Evolutionary conservation across 2,888 invertebrate species (phyloP).

Genomic region (Octodonta nipae): DNA sequence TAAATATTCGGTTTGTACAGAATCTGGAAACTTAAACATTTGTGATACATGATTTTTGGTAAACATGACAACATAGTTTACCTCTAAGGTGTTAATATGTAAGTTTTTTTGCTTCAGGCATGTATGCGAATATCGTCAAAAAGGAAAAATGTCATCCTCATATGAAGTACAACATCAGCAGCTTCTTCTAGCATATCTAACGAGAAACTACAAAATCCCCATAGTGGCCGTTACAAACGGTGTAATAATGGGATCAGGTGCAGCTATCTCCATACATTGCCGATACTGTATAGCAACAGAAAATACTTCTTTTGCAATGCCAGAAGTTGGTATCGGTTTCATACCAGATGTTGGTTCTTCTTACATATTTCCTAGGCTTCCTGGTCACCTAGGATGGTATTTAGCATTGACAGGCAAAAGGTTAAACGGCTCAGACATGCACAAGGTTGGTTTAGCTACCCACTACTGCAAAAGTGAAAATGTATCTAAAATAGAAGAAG

Average conservation of each 20-base stretch:
- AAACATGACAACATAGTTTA: too few species aligned
- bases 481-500: constrained; percentile 49
- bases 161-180: constrained; percentile 71
- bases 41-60: too few species aligned
- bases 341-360: constrained; percentile 95
- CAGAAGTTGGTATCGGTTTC: constrained; percentile 91
- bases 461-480: constrained; percentile 63
- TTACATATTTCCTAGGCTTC: constrained; percentile 74
- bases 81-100: too few species aligned
- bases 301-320: constrained; percentile 91
- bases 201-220: constrained; percentile 69
- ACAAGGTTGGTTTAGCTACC: constrained; percentile 82
- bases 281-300: constrained; percentile 88
- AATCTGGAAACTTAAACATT: too few species aligned
- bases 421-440: constrained; percentile 61
- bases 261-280: constrained; percentile 89
- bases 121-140: constrained; percentile 51
- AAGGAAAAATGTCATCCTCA: constrained; percentile 40
- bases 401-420: constrained; percentile 68
- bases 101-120: too few species aligned
- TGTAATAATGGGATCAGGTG: constrained; percentile 95
- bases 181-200: constrained; percentile 28
- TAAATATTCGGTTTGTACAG: too few species aligned
- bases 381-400: constrained; percentile 74
- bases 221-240: constrained; percentile 87